Conservation (phyloP, 2,113 vertebrate genomes). For the Lates calcarifer region DNA sequence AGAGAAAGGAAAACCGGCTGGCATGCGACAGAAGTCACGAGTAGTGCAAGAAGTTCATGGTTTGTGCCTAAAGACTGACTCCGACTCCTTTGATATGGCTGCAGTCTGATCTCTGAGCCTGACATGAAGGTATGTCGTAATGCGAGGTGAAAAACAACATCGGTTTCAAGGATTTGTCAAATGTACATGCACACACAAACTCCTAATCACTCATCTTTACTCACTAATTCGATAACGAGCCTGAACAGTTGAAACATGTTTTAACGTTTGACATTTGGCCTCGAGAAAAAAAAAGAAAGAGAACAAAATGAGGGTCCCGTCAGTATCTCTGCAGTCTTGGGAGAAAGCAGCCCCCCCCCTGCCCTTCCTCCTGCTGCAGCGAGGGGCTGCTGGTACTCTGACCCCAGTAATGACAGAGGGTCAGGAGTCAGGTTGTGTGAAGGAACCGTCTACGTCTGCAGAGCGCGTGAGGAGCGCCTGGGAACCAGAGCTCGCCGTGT, state of each 20-base stretch:
- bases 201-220: slow-evolving; percentile 57
- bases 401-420: slow-evolving; percentile 81
- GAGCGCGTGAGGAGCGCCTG: slow-evolving; percentile 78
- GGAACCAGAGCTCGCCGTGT: slow-evolving; percentile 78
- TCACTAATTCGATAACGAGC: slow-evolving; percentile 78
- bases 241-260: slow-evolving; percentile 75
- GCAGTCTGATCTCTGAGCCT: slow-evolving; percentile 28
- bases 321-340: slow-evolving; percentile 37
- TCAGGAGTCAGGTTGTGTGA: slow-evolving; percentile 81
- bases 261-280: slow-evolving; percentile 82
- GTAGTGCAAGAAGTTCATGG: slow-evolving; percentile 35
- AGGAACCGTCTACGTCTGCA: slow-evolving; percentile 68
- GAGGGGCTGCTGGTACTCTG: slow-evolving; percentile 67
- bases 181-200: slow-evolving; percentile 21
- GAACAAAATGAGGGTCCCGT: slow-evolving; percentile 33
- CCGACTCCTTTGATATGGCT: slow-evolving; percentile 47
- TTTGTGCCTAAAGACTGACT: slow-evolving; percentile 22
- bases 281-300: slow-evolving; percentile 15
- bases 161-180: slow-evolving; percentile 41
- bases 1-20: slow-evolving; percentile 22
- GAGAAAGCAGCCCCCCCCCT: slow-evolving; percentile 36
- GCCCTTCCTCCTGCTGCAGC: slow-evolving; percentile 31
- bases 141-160: slow-evolving; percentile 38
- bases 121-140: slow-evolving; percentile 41
- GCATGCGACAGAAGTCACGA: slow-evolving; percentile 50